phyloP scores from a whole-genome alignment of 2,888 invertebrate genomes.

The Leptinotarsa tumamoca region DNA sequence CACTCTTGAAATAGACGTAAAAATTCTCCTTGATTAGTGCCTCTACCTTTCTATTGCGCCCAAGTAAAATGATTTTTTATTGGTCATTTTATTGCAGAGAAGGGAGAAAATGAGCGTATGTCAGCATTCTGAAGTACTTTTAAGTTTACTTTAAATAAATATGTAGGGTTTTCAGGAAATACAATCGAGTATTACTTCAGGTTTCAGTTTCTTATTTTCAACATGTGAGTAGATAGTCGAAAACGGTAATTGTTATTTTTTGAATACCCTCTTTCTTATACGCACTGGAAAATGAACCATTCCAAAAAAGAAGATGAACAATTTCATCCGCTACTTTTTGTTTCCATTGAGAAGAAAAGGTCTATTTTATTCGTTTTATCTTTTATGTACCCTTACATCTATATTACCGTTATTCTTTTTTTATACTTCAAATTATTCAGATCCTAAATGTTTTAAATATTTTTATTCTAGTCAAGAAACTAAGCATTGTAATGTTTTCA shows the following conservation, averaged over 20 bases:
- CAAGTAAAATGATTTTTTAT: background rate
- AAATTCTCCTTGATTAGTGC: background rate
- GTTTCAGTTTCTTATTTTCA: background rate
- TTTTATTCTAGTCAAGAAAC: constrained; percentile 14
- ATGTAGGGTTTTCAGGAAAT: background rate
- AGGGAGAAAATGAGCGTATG: background rate
- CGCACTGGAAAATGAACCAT: background rate
- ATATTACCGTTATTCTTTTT: background rate
- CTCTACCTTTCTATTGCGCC: constrained; percentile 1
- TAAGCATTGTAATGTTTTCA: background rate
- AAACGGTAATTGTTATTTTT: background rate
- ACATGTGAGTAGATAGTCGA: background rate
- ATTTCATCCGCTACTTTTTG: background rate
- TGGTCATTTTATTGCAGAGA: background rate
- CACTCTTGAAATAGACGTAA: background rate
- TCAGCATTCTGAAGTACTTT: background rate
- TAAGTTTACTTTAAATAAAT: background rate
- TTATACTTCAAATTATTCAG: background rate
- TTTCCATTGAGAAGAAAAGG: background rate
- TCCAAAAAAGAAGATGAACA: background rate
- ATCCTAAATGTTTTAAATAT: constrained; percentile 4
- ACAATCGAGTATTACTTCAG: background rate
- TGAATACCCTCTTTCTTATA: background rate
- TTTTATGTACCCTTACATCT: background rate
- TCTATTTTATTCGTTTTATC: background rate